Percentiles rank a stretch among this genome's conserved stretches.
Evolutionary conservation across 2,888 invertebrate genomes (phyloP).

Genomic region (Macrosiphum euphorbiae): DNA sequence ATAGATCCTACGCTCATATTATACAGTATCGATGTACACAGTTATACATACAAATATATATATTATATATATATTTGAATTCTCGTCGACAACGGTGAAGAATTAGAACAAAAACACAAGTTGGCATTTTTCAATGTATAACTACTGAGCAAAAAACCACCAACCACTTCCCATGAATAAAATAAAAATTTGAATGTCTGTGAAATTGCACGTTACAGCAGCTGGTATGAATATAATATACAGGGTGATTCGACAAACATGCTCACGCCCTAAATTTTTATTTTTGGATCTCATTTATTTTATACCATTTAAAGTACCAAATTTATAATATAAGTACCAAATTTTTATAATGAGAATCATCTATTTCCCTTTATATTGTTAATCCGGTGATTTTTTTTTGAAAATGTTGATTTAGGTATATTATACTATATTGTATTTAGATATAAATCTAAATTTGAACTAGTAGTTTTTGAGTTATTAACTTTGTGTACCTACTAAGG

Average conservation of each 20-base stretch:
- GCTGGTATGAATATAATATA: background rate
- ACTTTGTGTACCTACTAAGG: background rate
- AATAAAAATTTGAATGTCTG: background rate
- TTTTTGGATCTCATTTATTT: no score
- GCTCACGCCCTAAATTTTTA: background rate
- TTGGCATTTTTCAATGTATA: background rate
- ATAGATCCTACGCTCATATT: background rate
- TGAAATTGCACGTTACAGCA: background rate
- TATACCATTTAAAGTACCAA: no score
- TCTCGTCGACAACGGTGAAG: background rate
- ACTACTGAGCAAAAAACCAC: background rate
- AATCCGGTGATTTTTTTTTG: no score
- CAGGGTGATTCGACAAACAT: background rate
- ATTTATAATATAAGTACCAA: no score
- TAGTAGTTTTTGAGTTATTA: background rate
- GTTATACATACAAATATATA: background rate
- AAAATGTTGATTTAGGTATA: no score
- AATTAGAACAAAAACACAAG: background rate
- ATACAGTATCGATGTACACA: background rate
- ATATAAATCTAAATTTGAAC: background rate
- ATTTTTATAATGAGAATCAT: background rate
- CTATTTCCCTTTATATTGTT: background rate
- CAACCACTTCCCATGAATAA: constrained; percentile 10
- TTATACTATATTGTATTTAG: no score
- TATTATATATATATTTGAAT: background rate